A percentile compares a stretch with the other conserved stretches of the same genome.
phyloP scores from a whole-genome alignment of 2,113 vertebrate species.

The human (Homo sapiens) region DNA sequence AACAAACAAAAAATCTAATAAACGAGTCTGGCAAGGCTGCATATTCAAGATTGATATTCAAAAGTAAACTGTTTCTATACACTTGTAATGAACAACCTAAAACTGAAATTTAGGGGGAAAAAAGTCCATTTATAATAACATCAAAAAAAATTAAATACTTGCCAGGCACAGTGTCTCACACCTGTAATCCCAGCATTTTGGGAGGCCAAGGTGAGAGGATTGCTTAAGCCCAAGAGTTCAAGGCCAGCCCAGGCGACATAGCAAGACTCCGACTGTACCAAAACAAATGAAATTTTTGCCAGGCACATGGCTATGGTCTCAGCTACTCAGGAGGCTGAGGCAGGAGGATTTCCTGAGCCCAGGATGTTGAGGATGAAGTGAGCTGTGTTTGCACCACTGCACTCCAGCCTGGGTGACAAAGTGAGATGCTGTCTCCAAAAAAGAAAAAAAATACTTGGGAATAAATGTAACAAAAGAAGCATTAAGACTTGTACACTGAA shows the following conservation, averaged over 20 bases:
- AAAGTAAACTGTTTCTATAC: neutral
- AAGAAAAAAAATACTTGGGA: too few relatives aligned
- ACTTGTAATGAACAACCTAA: conserved; percentile 5
- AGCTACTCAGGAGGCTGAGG: too few relatives aligned
- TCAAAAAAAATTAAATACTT: neutral
- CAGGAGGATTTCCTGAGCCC: too few relatives aligned
- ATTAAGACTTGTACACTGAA: neutral
- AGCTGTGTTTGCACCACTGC: too few relatives aligned
- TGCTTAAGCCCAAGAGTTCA: neutral
- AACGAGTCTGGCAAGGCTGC: neutral
- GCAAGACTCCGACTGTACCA: neutral
- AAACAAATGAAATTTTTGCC: neutral
- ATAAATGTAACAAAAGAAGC: conserved; percentile 34
- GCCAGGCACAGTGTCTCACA: neutral
- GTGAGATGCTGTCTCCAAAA: too few relatives aligned
- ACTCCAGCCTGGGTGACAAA: too few relatives aligned
- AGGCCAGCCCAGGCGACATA: neutral
- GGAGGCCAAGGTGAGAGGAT: neutral
- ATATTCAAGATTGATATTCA: neutral
- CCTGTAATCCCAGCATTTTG: neutral
- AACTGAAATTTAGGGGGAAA: neutral
- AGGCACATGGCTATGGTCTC: too few relatives aligned
- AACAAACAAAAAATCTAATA: neutral
- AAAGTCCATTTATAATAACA: neutral
- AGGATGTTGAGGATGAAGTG: too few relatives aligned